These are phyloP conservation scores for Falcaria lacertinaria DNA, from an alignment of 2,888 invertebrate species.

Conservation along the genomic window DNA sequence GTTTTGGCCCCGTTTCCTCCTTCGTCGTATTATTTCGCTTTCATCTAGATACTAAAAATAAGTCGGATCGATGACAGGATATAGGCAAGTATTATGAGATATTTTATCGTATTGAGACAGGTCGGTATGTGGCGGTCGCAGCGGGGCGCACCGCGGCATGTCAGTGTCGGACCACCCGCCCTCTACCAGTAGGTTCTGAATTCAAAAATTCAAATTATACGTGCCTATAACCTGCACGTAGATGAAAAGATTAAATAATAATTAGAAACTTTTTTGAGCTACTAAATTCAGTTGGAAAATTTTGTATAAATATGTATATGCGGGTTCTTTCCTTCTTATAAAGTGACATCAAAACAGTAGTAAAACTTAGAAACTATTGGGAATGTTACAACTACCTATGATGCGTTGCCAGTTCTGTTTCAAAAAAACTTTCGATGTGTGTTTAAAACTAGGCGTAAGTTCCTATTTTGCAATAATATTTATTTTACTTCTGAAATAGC, in stretches of 20 bases:
- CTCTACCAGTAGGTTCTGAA: conserved; percentile 29
- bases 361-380: too few species aligned
- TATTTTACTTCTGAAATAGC: too few species aligned
- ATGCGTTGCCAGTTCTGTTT: too few species aligned
- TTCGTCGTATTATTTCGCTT: conserved; percentile 6
- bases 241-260: conserved; percentile 24
- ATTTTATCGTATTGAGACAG: conserved; percentile 39
- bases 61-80: conserved; percentile 23
- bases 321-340: background rate
- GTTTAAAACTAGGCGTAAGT: too few species aligned
- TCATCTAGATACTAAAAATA: conserved; percentile 9
- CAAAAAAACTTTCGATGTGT: too few species aligned
- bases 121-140: conserved; percentile 47
- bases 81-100: conserved; percentile 25
- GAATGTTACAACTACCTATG: too few species aligned
- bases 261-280: conserved; percentile 21
- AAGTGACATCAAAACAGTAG: too few species aligned
- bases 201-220: conserved; percentile 18
- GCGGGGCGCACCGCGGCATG: conserved; percentile 45
- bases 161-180: conserved; percentile 55
- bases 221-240: conserved; percentile 11
- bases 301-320: conserved; percentile 11
- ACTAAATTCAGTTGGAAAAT: conserved; percentile 10
- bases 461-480: too few species aligned
- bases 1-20: conserved; percentile 11